Evolutionary conservation across 2,113 vertebrate genomes (phyloP), one percentile per base, ranked within the genome.

Genomic region (Apodemus sylvaticus): DNA sequence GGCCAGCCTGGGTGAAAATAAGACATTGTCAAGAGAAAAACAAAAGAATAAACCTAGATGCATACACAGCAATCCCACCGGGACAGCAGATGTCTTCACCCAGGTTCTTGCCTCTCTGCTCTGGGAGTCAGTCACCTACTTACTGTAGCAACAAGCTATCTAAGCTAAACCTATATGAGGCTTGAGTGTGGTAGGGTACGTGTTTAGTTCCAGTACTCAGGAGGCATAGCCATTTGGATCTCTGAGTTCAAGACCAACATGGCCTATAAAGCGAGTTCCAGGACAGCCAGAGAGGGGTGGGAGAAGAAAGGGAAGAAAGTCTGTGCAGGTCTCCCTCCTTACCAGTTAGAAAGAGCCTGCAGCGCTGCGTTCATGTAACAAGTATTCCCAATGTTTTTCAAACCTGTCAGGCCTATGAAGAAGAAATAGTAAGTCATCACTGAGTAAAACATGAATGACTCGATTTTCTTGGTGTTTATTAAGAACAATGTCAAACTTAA

Each of bases 311-410:
- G 36, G 78, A 66, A 83, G 4, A 19, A 64, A 42, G 45, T 42
- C 36, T 90, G 81, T 91, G 89, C 31, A 60, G 60, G 92, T 70
- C 95, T 86, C 2, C 89, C 64, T 86, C 71, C 99, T 99, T 98
- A 99, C 99, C 99, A 99, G 98, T 99, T 99, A 92, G 99, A 99
- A 98, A 99, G 99, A 73, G 99, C 99, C 97, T 99, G 99, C 76
- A 99, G 99, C 95, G 99, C 99, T 55, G 99, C 99, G 95, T 99
- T 99, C 99, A 99, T 99, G 94, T 99, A 99, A 98, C 99, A 99
- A 95, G 99, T 99, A 98, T 99, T 99, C 81, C 99, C 99, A 81
- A 99, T 99, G 98, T 99, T 99, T 98, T 99, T 99, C 98, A 99
- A 98, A 62, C 99, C 99, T 5, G 99, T 99, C 97, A 99, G 98